Conservation (phyloP, 2,888 invertebrate species). For the Drosophila glabriapex region DNA sequence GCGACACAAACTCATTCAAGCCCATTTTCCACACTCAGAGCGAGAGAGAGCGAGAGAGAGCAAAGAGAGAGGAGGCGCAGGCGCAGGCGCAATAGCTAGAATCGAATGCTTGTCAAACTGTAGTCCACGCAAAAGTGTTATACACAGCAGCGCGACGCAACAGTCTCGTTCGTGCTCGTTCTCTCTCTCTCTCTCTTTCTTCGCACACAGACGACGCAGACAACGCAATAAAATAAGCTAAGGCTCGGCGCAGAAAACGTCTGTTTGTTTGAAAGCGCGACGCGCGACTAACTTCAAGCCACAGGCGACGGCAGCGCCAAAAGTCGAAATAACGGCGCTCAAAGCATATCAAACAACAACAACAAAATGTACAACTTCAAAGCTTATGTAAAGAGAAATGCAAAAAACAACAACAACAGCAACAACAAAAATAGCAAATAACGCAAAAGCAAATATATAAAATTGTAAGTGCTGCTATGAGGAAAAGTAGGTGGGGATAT, state of each 20-base stretch:
- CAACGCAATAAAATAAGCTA: slow-evolving; percentile 8
- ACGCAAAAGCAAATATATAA: slow-evolving; percentile 30
- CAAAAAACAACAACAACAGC: slow-evolving; percentile 39
- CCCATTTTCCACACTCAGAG: slow-evolving; percentile 74
- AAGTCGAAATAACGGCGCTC: slow-evolving; percentile 34
- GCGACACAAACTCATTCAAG: slow-evolving; percentile 85
- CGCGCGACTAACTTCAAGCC: slow-evolving; percentile 71
- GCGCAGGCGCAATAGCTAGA: slow-evolving; percentile 44
- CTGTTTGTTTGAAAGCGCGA: slow-evolving; percentile 69
- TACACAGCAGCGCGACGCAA: slow-evolving; percentile 35
- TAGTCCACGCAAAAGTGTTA: slow-evolving; percentile 49
- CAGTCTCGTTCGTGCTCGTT: slow-evolving; percentile 5
- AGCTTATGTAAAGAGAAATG: slow-evolving; percentile 72
- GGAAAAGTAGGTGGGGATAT: slow-evolving; percentile 59
- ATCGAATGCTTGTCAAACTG: slow-evolving; percentile 57
- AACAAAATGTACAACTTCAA: slow-evolving; percentile 31
- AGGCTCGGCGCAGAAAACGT: slow-evolving; percentile 55
- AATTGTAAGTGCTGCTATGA: slow-evolving; percentile 44
- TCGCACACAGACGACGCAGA: slow-evolving; percentile 1
- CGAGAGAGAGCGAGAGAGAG: not conserved
- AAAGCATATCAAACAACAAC: slow-evolving; percentile 29
- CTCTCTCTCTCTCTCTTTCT: slow-evolving; percentile 5
- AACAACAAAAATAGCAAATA: slow-evolving; percentile 16
- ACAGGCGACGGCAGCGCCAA: slow-evolving; percentile 42
- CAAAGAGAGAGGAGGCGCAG: slow-evolving; percentile 21